Evolutionary conservation across 2,797 vertebrate species (phyloP), one percentile per base, ranked within the genome.

Genomic region (Manis crassicaudata): DNA sequence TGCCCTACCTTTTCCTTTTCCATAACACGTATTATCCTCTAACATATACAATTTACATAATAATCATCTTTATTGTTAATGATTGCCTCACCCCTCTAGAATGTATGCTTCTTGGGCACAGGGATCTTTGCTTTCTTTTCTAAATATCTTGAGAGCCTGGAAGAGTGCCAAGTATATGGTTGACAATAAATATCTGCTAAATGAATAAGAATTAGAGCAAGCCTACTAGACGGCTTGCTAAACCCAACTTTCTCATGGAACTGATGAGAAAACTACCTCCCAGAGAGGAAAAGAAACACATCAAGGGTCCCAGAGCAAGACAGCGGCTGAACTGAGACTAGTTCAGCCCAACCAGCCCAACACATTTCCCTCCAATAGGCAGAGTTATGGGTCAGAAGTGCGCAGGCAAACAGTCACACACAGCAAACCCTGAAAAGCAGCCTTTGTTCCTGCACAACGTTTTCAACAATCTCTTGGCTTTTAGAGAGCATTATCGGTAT

Each of bases 381-480:
- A 72, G 35, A 20, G n/a, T 84, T 82, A 5, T 13, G 23, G 1
- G n/a, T 54, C 12, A 56, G 27, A 65, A 56, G 6, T 5, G 7
- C 18, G 6, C 43, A 46, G 16, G 17, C 21, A 27, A 43, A 50
- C 50, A 72, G 58, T 40, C 76, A 18, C 50, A 67, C 54, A 62
- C 5, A 23, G 40, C 5, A 40, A 75, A 27, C 3, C 12, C 63
- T n/a, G 23, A 76, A 95, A 87, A 91, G 93, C 88, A 96, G 94
- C 84, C 96, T 98, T 97, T 70, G 18, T 97, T 98, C 98, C 95
- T 97, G 86, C 93, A 88, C 77, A 68, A 75, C 58, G 3, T 96
- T 97, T 98, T 97, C 94, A 97, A 98, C 98, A 97, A 98, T 98
- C 95, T 98, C 97, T 98, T 83, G 97, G 58, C 94, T 98, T 98